Conservation (phyloP, 2,888 invertebrate species). For the Sinotaia quadrata region DNA sequence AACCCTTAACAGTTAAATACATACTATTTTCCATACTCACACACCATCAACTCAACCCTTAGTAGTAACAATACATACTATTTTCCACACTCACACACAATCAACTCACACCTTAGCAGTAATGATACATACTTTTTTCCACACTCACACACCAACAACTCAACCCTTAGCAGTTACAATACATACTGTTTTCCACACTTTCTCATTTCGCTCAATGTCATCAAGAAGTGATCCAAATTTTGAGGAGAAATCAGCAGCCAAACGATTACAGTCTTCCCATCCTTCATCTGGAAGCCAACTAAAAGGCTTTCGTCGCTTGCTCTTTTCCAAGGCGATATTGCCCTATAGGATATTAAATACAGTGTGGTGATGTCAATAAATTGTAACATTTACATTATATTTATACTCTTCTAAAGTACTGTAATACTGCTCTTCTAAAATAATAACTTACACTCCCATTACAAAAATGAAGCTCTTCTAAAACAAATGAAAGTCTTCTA, state of each 20-base stretch:
- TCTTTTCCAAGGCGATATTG: slow-evolving; percentile 84
- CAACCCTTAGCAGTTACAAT: background rate
- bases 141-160: background rate
- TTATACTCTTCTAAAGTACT: no score
- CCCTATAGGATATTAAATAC: no score
- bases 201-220: slow-evolving; percentile 76
- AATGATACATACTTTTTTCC: background rate
- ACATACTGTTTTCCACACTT: slow-evolving; percentile 78
- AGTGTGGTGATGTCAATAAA: no score
- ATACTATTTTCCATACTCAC: no score
- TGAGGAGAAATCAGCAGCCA: slow-evolving; percentile 80
- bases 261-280: slow-evolving; percentile 88
- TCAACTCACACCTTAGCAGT: background rate
- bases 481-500: no score
- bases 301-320: slow-evolving; percentile 79
- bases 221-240: slow-evolving; percentile 80
- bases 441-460: no score
- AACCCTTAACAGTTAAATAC: no score
- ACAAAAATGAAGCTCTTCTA: no score
- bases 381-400: no score
- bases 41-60: no score
- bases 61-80: no score
- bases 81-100: background rate
- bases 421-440: no score
- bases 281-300: slow-evolving; percentile 82